Conservation (phyloP, 2,888 invertebrate genomes). For the Conistra vaccinii region DNA sequence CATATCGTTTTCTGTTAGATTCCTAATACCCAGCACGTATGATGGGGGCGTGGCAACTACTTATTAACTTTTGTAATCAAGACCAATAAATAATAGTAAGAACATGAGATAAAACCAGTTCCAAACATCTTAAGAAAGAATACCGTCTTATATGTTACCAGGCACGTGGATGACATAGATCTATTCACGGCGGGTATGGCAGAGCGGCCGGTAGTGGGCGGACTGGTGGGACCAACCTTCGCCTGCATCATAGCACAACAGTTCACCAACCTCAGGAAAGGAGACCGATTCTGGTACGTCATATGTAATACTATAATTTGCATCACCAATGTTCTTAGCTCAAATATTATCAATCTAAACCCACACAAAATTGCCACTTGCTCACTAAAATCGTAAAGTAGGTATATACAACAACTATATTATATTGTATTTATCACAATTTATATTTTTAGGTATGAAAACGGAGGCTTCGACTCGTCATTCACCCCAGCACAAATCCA, state of each 20-base stretch:
- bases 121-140: background rate
- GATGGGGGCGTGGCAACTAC: background rate
- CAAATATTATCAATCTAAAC: background rate
- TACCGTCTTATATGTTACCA: slow-evolving; percentile 63
- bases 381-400: background rate
- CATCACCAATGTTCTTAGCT: background rate
- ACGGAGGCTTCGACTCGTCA: slow-evolving; percentile 93
- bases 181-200: slow-evolving; percentile 96
- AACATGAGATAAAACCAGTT: background rate
- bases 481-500: slow-evolving; percentile 95
- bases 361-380: background rate
- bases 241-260: slow-evolving; percentile 97
- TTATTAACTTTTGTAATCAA: background rate
- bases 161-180: slow-evolving; percentile 95
- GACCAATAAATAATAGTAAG: background rate
- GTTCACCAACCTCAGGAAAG: slow-evolving; percentile 94
- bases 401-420: background rate
- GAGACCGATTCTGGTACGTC: slow-evolving; percentile 94
- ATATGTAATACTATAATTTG: background rate
- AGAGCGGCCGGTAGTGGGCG: slow-evolving; percentile 94
- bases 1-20: background rate
- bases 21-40: too few species aligned
- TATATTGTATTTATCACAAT: background rate
- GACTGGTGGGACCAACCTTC: slow-evolving; percentile 96
- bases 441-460: slow-evolving; percentile 92